Evolutionary conservation across 2,888 invertebrate species (phyloP), one percentile per base, ranked within the genome.

Genomic region (Himalopsyche tibetana): DNA sequence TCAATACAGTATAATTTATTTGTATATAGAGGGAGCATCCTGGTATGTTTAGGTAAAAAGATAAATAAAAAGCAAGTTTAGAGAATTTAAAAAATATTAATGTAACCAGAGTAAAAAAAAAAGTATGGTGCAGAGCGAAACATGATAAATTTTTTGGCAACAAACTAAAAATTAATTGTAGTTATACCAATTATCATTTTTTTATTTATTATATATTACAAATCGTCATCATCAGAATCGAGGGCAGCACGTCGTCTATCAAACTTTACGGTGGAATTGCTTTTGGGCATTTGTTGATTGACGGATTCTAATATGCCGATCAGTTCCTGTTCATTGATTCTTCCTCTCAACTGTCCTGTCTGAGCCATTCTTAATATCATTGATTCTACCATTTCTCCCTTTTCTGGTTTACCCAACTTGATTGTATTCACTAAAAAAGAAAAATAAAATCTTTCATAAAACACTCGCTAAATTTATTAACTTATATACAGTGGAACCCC

Each of bases 311-410:
- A 92, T 80, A 99, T 92, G 89, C 95, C 95, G 84, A 97, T 98
- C 45, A 99, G 94, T 90, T 98, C 97, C 87, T 95, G 94, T 91
- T 99, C 99, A 81, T 96, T 95, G 87, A 99, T 95, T 93, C 96
- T 97, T 69, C 95, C 95, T 86, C 94, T 94, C 84, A 99, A 94
- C 91, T 98, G 98, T n/a, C 99, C 98, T 90, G 95, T 94, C 90
- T 98, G 97, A 12, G 97, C 98, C 99, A 99, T 99, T 90, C 96
- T 95, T 87, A 99, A 94, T 89, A 99, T 95, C 96, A 99, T 97
- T 89, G 96, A 96, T 93, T 99, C 99, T 85, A 99, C 96, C 96
- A 98, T 96, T 90, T 95, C 95, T 11, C 98, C 99, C 91, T 99
- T 99, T 90, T 99, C 99, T 81, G 99, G 99, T 92, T 98, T 99